A percentile compares a stretch with the other conserved stretches of the same genome.
These are phyloP conservation scores for Tribolium castaneum DNA, from an alignment of 1,140 invertebrate species.

Conservation along the genomic window DNA sequence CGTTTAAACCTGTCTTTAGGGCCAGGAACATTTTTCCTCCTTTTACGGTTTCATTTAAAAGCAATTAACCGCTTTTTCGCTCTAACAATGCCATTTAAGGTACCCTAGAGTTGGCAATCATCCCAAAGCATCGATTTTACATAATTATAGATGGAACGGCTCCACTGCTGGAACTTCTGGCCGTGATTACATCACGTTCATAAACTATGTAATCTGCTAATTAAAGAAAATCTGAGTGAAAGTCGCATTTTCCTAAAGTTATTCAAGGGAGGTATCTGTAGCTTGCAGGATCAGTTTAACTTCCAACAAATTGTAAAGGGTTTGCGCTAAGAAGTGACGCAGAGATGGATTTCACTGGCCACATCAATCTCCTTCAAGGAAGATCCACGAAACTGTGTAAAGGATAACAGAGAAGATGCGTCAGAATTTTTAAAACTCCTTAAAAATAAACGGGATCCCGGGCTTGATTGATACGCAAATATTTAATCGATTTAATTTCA, in stretches of 20 bases:
- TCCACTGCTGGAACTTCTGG: not conserved
- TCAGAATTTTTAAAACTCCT: not conserved
- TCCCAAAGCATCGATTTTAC: slow-evolving; percentile 3
- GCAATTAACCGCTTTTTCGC: not conserved
- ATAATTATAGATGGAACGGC: not conserved
- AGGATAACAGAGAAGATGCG: not conserved
- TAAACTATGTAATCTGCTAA: not conserved
- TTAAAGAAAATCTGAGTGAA: not conserved
- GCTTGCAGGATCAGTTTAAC: not conserved
- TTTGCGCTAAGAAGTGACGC: not conserved
- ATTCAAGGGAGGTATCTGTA: not conserved
- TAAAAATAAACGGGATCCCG: not conserved
- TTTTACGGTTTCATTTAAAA: slow-evolving; percentile 4
- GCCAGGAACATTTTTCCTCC: not conserved
- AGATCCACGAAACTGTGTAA: not conserved
- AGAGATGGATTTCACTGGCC: not conserved
- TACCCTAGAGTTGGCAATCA: not conserved
- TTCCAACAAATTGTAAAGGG: not conserved
- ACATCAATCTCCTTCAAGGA: not conserved
- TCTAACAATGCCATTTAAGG: not conserved
- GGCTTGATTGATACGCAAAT: not conserved
- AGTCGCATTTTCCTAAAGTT: not conserved
- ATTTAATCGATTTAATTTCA: not conserved
- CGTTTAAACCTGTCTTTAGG: too few species aligned
- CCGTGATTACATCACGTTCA: not conserved